phyloP scores from a whole-genome alignment of 2,113 vertebrate species.

The Podocnemis expansa region DNA sequence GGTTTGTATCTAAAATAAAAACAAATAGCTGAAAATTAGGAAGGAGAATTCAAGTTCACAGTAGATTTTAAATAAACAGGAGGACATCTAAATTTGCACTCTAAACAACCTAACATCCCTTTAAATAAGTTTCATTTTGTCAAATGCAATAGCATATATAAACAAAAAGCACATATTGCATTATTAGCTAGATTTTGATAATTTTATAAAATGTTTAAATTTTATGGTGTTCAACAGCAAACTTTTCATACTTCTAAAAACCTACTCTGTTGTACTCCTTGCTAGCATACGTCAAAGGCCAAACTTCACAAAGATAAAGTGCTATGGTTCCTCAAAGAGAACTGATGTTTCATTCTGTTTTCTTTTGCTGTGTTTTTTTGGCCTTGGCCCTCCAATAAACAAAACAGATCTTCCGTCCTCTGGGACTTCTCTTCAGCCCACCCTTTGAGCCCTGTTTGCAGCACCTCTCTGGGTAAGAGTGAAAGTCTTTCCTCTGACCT shows the following conservation, averaged over 20 bases:
- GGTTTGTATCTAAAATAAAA: conserved; percentile 67
- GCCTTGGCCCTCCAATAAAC: too few species aligned
- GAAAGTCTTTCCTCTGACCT: too few species aligned
- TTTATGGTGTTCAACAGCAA: not conserved
- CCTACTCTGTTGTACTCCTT: not conserved
- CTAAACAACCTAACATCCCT: not conserved
- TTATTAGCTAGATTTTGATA: not conserved
- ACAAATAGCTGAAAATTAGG: conserved; percentile 60
- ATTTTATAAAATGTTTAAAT: conserved; percentile 8
- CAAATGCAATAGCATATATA: not conserved
- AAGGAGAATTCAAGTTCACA: conserved; percentile 47
- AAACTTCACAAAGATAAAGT: not conserved
- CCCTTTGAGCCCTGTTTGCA: too few species aligned
- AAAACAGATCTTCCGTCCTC: too few species aligned
- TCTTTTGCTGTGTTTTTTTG: too few species aligned
- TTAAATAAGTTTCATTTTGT: not conserved
- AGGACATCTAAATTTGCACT: not conserved
- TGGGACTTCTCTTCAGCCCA: too few species aligned
- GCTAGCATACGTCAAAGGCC: not conserved
- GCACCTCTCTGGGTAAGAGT: too few species aligned
- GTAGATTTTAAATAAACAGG: not conserved
- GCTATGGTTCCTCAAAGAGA: not conserved
- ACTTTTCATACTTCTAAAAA: not conserved
- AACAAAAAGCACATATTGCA: not conserved
- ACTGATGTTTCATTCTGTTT: not conserved